Base-by-base conservation (phyloP, 2,113 vertebrate species). In the Syngnathoides biaculeatus region DNA sequence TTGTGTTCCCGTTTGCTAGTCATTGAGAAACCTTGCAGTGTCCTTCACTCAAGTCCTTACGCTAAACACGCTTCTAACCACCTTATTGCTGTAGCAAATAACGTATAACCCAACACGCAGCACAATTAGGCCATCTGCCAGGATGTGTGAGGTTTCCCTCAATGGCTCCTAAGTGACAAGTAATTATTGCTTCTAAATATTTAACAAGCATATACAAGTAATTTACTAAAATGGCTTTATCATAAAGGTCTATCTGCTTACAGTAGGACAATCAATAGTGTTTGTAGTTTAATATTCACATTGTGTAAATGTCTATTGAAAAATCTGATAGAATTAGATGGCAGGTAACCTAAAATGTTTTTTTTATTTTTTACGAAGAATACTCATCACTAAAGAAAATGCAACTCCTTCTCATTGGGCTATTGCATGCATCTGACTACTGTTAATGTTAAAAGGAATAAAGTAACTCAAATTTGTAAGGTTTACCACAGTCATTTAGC, bases 31-130 rank as follows among this genome's bases (percentile, higher is more conserved):
- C 68, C 67, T 40, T 52, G 45, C 27, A 14, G n/a, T 9, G 75
- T 80, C 78, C 64, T 78, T 86, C 69, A 38, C 65, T 65, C 55
- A n/a, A 73, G 53, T 64, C 74, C 22, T 40, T 14, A 39, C 43
- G 70, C 64, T 74, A 78, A 83, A 75, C 70, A 11, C 2, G 26
- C 73, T 69, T 58, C 83, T 90, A 89, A 90, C 87, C 47, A 20
- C 15, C 9, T 22, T 50, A 55, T 48, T 77, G 61, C 74, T 56
- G 12, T 50, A 74, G 68, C 52, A 50, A 68, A 70, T 73, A 17
- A 56, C 38, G 67, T 24, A 64, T 62, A 63, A 68, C 26, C 72
- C 77, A 84, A 73, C 80, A 70, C 39, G 26, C 55, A 30, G 11
- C 26, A 52, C 43, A 63, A 56, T 75, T 30, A 58, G 11, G 24